Base-by-base conservation (phyloP, 2,888 invertebrate species). In the Blomia tropicalis region DNA sequence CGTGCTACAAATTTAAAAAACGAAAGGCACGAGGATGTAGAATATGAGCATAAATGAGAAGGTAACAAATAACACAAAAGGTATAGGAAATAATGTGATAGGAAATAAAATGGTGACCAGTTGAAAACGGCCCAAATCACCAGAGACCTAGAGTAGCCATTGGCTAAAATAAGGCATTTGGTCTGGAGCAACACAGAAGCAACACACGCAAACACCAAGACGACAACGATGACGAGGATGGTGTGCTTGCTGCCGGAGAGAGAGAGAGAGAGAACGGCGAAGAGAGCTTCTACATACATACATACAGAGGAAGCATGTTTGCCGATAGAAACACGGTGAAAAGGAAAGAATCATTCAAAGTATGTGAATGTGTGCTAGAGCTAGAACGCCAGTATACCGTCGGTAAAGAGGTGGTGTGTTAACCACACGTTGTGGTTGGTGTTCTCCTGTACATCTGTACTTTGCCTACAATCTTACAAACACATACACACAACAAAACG, bases 161-260 rank as follows among this genome's bases (percentile, higher is more conserved):
- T n/a, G n/a, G n/a, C n/a, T n/a, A n/a, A n/a, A n/a, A n/a, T n/a
- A n/a, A n/a, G 36, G 36, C 36, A 36, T 36, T 36, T 36, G 36
- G 36, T 36, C 36, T 7, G 36, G 7, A 36, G 36, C 36, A 36
- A 7, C 17, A 36, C 7, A 36, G 36, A 36, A 17, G 36, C 36
- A 36, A 36, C 36, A 36, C 7, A 36, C 7, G 36, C 36, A 11
- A 11, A 7, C 36, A 36, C 36, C 36, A 36, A 36, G 36, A 36
- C 36, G 36, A 36, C 36, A 36, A 36, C 36, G 36, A 36, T 36
- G 36, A 36, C 36, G 36, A 36, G 36, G 36, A 36, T 36, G 36
- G 36, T 36, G 36, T 36, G 36, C 36, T 36, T 36, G 36, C 36
- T 36, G 36, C 36, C 36, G 36, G 51, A 47, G 51, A 47, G 51